Evolutionary conservation across 2,888 invertebrate species (phyloP).

Genomic region (Dolichomitus sp.): DNA sequence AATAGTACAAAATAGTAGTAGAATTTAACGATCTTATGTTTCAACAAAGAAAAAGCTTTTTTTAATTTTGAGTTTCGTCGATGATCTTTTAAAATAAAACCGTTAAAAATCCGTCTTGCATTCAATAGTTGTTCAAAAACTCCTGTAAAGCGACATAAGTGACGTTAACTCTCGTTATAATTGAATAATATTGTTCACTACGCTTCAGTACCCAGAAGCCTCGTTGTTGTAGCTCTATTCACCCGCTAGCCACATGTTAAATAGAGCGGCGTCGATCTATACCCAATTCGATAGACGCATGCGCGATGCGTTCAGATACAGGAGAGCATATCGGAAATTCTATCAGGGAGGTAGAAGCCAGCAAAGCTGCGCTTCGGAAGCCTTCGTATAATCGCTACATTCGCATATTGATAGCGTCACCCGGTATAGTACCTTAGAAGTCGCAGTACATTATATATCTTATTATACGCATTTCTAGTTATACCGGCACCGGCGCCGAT

Average conservation of each 20-base stretch:
- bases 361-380: background rate
- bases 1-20: too few species aligned
- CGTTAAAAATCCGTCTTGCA: background rate
- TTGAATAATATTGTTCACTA: constrained; percentile 17
- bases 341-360: constrained; percentile 2
- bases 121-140: background rate
- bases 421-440: background rate
- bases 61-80: too few species aligned
- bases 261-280: constrained; percentile 70
- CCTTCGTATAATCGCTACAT: background rate
- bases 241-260: constrained; percentile 46
- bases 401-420: background rate
- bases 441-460: background rate
- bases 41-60: too few species aligned
- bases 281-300: constrained; percentile 67
- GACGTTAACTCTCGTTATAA: background rate
- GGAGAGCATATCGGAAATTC: constrained; percentile 36
- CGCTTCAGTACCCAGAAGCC: constrained; percentile 1
- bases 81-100: background rate
- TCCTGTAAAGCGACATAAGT: background rate
- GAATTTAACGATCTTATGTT: too few species aligned
- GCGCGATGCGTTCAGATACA: constrained; percentile 45
- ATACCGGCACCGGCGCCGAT: background rate
- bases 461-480: background rate
- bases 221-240: constrained; percentile 19